Evolutionary conservation across 2,113 vertebrate genomes (phyloP), one percentile per base, ranked within the genome.

Genomic region (Xiphophorus hellerii): DNA sequence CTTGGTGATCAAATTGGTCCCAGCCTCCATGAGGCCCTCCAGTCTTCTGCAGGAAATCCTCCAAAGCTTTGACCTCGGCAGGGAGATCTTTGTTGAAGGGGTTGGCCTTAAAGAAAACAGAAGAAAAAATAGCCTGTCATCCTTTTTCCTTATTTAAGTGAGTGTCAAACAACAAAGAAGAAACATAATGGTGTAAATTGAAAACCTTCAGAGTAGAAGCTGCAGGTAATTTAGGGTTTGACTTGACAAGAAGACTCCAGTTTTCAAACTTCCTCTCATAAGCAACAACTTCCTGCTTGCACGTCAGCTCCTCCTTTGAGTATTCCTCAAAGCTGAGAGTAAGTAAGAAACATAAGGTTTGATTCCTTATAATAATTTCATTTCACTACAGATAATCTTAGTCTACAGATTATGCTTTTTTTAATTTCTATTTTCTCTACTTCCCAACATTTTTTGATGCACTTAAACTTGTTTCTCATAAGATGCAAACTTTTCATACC

Each of bases 1-100:
- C 87, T 76, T 96, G 94, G 81, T 98, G 97, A 85, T 98, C 97
- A 62, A 88, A 95, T 54, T 96, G 94, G 89, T 98, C 97, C 97
- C 97, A 99, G 78, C 96, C 95, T 28, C 97, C 97, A 67, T 93
- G 90, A 33, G 76, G 30, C 1, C 96, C 96, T 80, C 97, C 97
- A 5, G 94, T 96, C 84, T 76, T 94, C 87, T 96, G 95, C 67
- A 98, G 92, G 79, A 97, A 98, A 48, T 66, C 94, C 90, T 98
- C 96, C 86, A 98, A 93, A 3, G 94, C 95, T 64, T 90, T 82
- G 65, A 97, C 95, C 86, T 97, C 96, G 61, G 88, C 27, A 12
- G 96, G 95, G 69, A 96, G 90, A 63, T 92, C 83, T 70, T 81
- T 84, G 76, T 89, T 54, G 2, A 69, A 69, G n/a, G 77, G 83